Base-by-base conservation (phyloP, 2,113 vertebrate genomes). In the Tautogolabrus adspersus region DNA sequence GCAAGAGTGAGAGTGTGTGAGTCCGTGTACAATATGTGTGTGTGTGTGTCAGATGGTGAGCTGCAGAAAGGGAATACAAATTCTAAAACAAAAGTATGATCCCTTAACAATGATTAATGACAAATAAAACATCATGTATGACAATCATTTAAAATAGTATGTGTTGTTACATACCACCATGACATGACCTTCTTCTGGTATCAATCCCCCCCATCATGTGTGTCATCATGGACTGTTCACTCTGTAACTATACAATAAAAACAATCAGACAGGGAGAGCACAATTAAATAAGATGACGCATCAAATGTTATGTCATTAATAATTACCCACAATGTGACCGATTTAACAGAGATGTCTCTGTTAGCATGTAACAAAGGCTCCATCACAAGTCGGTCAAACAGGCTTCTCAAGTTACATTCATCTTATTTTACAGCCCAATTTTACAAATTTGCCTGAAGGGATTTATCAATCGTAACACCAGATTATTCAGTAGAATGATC, bases 401-500 rank as follows among this genome's bases (percentile, higher is more conserved):
- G 30, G 5, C 30, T 6, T 34, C 30, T 34, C 6, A 34, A 34
- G 30, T 34, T 34, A 34, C 30, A 34, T 3, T 5, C 30, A 34
- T 34, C 30, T 34, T 34, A 34, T 59, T 37, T 37, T 37, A 26
- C 16, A 60, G 26, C 15, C 44, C 11, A 15, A 15, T 46, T 15
- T 12, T 46, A 16, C 13, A 46, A 12, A 46, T 46, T 5, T 46
- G 1, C 13, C 30, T 18, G 8, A 18, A 21, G 5, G 61, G 40
- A 22, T 6, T 7, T 47, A 26, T 5, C 6, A 26, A 18, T 30
- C 23, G 34, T 2, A 3, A 46, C 23, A 18, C 38, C 18, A 55
- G n/a, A 30, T 52, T 55, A n/a, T 67, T 60, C 26, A 59, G 10
- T 19, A 52, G 55, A 61, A 77, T 78, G 67, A 63, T 5, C 26